A percentile compares a stretch with the other conserved stretches of the same genome.
phyloP scores from a whole-genome alignment of 2,113 vertebrate genomes.

The Cacatua alba region DNA sequence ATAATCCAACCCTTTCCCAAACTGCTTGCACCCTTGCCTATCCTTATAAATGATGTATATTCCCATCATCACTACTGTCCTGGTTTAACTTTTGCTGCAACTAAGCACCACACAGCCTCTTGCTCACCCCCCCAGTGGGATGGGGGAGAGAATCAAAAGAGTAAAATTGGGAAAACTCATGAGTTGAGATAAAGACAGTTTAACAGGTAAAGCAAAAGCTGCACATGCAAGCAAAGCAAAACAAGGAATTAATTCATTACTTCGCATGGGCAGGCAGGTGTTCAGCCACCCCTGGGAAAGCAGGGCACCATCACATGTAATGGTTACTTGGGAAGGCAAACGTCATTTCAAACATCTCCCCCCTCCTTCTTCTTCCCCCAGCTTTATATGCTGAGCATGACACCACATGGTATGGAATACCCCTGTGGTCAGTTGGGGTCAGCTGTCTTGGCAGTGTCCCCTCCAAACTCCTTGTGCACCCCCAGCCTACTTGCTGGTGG shows the following conservation, averaged over 20 bases:
- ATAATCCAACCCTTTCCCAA: not conserved
- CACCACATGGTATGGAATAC: not conserved
- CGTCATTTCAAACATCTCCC: not conserved
- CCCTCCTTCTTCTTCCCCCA: not conserved
- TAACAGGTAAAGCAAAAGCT: not conserved
- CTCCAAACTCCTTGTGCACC: not conserved
- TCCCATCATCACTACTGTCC: not conserved
- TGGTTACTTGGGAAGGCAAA: not conserved
- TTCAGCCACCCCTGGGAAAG: not conserved
- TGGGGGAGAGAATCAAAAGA: not conserved
- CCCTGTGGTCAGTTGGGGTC: not conserved
- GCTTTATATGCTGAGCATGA: not conserved
- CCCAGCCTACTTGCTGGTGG: not conserved
- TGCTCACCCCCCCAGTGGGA: not conserved
- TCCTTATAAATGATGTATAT: not conserved
- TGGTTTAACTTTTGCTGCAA: not conserved
- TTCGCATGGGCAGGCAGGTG: not conserved
- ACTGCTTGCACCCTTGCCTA: not conserved
- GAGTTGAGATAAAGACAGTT: not conserved
- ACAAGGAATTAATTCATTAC: not conserved
- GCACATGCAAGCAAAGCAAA: not conserved
- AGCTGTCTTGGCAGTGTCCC: not conserved
- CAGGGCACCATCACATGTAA: not conserved
- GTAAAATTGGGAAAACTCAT: not conserved
- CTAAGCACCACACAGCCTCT: not conserved